Evolutionary conservation across 2,113 vertebrate species (phyloP).

Genomic region (Petrocephalus microphthalmus): DNA sequence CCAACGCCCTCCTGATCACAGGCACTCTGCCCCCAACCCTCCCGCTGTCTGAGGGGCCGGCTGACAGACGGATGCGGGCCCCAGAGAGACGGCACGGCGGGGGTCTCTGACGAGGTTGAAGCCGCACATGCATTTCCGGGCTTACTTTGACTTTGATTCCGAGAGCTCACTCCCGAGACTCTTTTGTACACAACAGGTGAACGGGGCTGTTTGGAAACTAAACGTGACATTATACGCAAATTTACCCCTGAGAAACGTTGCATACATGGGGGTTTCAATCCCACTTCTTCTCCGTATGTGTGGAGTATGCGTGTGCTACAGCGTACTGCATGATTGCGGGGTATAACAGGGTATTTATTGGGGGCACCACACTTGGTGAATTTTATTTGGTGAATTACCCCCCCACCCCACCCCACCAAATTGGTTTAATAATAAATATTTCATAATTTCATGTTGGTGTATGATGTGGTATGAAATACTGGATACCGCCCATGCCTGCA

Average conservation of each 20-base stretch:
- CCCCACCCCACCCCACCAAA: not conserved
- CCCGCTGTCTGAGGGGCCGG: not conserved
- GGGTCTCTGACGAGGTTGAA: not conserved
- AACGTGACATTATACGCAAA: not conserved
- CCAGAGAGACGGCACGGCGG: not conserved
- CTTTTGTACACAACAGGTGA: not conserved
- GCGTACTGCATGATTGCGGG: not conserved
- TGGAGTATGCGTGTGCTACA: not conserved
- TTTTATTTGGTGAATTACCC: no score
- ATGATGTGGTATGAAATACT: not conserved
- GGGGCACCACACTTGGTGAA: not conserved
- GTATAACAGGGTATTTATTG: not conserved
- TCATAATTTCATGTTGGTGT: not conserved
- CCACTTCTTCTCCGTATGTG: not conserved
- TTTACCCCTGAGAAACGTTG: not conserved
- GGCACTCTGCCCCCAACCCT: not conserved
- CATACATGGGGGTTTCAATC: not conserved
- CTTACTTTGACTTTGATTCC: not conserved
- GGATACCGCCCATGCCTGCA: not conserved
- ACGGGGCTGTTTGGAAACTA: not conserved
- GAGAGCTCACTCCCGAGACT: not conserved
- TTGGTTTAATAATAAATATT: not conserved
- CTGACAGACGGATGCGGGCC: not conserved
- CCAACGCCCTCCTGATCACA: not conserved
- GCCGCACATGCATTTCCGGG: not conserved